Conservation (phyloP, 92 coral and sea anemone genomes). For the Zoanthus gigantus region DNA sequence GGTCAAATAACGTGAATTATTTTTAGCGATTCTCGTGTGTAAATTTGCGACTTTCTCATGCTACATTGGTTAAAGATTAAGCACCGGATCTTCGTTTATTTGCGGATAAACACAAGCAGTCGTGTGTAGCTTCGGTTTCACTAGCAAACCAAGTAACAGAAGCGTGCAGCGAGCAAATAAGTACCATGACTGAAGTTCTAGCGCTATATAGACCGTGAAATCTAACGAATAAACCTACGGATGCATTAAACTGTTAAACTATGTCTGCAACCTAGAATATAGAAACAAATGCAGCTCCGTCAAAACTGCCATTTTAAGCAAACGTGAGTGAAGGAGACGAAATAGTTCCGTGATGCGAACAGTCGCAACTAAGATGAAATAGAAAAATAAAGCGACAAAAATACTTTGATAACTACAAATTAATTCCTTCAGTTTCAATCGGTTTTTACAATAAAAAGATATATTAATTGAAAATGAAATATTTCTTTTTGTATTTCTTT, state of each 20-base stretch:
- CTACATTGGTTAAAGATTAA: conserved; percentile 45
- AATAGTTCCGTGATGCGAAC: neutral
- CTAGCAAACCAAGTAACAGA: conserved; percentile 10
- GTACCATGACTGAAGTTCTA: conserved; percentile 25
- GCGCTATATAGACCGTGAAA: conserved; percentile 40
- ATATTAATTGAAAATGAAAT: neutral
- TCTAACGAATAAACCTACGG: conserved; percentile 38
- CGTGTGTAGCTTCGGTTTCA: conserved; percentile 31
- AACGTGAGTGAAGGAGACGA: conserved; percentile 2
- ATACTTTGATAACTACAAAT: neutral
- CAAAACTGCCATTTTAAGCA: neutral
- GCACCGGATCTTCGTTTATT: conserved; percentile 51
- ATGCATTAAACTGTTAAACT: conserved; percentile 47
- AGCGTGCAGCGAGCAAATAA: conserved; percentile 30
- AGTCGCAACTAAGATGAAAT: neutral
- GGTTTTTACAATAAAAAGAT: neutral
- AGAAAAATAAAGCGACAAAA: neutral
- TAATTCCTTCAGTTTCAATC: neutral
- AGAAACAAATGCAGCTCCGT: neutral
- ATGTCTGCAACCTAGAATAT: neutral
- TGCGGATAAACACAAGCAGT: conserved; percentile 47
- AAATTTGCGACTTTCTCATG: conserved; percentile 34
- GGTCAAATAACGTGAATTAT: conserved; percentile 1
- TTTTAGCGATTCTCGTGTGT: conserved; percentile 42
- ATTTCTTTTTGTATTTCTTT: neutral